A percentile compares a stretch with the other conserved stretches of the same genome.
phyloP scores from a whole-genome alignment of 1,140 invertebrate genomes.

The Galleria mellonella region DNA sequence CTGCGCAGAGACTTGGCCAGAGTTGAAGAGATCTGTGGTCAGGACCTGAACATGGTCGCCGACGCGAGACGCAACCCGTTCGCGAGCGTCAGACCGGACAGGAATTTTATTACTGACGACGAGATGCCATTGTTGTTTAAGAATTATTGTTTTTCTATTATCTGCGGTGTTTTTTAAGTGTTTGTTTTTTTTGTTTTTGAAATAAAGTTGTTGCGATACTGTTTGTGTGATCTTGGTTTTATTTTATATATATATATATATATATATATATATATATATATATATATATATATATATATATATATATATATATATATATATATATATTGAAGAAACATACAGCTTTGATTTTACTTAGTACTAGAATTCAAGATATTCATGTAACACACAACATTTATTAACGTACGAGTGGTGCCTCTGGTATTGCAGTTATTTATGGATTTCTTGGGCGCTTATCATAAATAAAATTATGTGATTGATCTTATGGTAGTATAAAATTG shows the following conservation, averaged over 20 bases:
- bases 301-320: no score
- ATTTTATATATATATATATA: not conserved
- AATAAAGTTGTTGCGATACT: constrained; percentile 1
- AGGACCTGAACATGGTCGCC: constrained; percentile 65
- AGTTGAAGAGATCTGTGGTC: constrained; percentile 43
- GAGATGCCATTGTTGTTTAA: constrained; percentile 81
- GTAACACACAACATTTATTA: no score
- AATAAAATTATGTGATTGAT: no score
- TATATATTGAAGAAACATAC: no score
- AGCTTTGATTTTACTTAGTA: no score
- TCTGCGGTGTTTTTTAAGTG: constrained; percentile 41
- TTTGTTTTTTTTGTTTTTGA: constrained; percentile 14
- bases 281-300: no score
- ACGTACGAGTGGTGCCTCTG: no score
- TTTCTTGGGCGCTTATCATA: no score
- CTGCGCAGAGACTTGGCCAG: constrained; percentile 76
- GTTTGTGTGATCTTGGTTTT: not conserved
- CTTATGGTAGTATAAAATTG: no score
- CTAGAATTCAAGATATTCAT: no score
- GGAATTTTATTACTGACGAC: constrained; percentile 84
- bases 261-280: no score
- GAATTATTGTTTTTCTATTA: constrained; percentile 78
- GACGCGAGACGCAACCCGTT: constrained; percentile 77
- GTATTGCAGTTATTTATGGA: no score
- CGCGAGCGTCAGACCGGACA: constrained; percentile 79